These are phyloP conservation scores for Madoqua kirkii DNA, from an alignment of 2,113 vertebrate species.

Conservation along the genomic window DNA sequence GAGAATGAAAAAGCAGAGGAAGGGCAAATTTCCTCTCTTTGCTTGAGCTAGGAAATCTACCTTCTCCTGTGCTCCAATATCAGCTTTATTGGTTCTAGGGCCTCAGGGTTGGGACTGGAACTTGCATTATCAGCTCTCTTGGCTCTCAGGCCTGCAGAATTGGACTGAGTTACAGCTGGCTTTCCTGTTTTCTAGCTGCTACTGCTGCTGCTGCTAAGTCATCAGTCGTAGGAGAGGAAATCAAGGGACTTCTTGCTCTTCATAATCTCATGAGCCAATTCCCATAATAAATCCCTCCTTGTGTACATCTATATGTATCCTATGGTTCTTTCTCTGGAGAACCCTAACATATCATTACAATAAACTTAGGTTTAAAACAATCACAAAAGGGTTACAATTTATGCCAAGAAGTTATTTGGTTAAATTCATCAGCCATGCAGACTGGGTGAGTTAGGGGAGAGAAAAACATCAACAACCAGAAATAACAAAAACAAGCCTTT, in stretches of 20 bases:
- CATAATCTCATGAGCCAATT: neutral
- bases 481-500: neutral
- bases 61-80: neutral
- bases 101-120: neutral
- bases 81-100: neutral
- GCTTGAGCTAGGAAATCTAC: neutral
- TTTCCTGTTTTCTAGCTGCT: neutral
- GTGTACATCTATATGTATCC: neutral
- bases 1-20: neutral
- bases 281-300: neutral
- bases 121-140: neutral
- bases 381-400: neutral
- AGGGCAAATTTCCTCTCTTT: neutral
- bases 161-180: neutral
- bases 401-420: neutral
- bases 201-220: too few species aligned
- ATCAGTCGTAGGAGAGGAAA: neutral
- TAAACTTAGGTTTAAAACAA: neutral
- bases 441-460: neutral
- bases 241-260: neutral
- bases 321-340: neutral
- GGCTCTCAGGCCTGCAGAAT: neutral
- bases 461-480: neutral
- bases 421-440: neutral
- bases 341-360: neutral